phyloP scores from a whole-genome alignment of 2,113 vertebrate genomes.

The Nycticebus coucang region DNA sequence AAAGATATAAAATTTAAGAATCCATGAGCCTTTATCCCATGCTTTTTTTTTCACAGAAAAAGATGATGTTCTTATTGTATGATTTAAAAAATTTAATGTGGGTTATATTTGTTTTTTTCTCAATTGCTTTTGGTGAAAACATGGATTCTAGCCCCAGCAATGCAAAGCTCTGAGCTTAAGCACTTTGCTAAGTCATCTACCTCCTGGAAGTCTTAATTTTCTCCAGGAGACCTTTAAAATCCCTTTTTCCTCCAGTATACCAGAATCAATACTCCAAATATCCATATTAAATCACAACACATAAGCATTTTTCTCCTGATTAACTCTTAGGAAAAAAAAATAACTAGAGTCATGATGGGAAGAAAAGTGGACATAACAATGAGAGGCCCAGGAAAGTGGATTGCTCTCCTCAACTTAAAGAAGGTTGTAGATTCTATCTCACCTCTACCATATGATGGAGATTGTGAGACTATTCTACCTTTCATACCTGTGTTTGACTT shows the following conservation, averaged over 20 bases:
- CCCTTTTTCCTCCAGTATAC: neutral
- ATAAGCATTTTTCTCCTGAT: neutral
- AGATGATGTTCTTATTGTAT: neutral
- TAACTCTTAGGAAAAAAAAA: neutral
- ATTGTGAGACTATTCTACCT: neutral
- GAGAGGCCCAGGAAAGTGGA: neutral
- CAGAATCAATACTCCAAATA: neutral
- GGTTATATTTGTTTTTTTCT: neutral
- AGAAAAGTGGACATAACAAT: neutral
- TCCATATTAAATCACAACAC: neutral
- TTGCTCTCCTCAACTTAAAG: neutral
- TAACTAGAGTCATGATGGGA: neutral
- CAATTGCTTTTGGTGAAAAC: neutral
- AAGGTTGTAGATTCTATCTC: neutral
- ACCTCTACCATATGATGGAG: neutral
- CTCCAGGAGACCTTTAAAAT: neutral
- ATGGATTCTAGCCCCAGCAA: neutral
- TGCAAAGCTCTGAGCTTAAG: neutral
- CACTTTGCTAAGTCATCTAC: neutral
- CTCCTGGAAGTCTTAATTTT: neutral
- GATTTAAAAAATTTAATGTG: neutral
- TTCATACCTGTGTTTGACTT: neutral
- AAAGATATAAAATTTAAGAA: neutral
- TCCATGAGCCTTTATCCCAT: neutral
- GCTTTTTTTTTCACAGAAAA: neutral